phyloP scores from a whole-genome alignment of 1,140 invertebrate species.

The Drosophila micromelanica region DNA sequence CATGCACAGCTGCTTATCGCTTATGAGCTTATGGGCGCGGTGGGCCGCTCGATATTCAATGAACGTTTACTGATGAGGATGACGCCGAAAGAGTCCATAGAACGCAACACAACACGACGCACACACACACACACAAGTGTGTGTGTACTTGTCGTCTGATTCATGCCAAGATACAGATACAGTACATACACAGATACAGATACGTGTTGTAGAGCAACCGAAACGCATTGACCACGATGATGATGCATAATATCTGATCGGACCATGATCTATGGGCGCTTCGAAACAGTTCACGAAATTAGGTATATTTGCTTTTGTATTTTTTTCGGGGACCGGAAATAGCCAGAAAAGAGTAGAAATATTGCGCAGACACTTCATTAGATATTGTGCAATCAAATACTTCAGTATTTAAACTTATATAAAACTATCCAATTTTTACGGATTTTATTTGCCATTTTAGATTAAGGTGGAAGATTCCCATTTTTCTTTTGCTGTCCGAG shows the following conservation, averaged over 20 bases:
- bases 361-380: too few species aligned
- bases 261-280: conserved; percentile 22
- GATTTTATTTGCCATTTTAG: too few species aligned
- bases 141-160: conserved; percentile 49
- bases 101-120: neutral
- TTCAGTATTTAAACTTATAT: too few species aligned
- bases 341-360: too few species aligned
- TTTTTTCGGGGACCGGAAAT: neutral
- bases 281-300: conserved; percentile 34
- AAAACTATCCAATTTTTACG: too few species aligned
- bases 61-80: conserved; percentile 56
- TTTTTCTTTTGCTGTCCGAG: neutral
- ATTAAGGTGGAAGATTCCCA: too few species aligned
- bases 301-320: neutral
- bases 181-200: conserved; percentile 31
- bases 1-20: conserved; percentile 66
- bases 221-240: conserved; percentile 70
- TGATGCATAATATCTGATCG: conserved; percentile 62
- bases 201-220: conserved; percentile 8
- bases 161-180: conserved; percentile 43
- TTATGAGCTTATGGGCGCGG: conserved; percentile 49
- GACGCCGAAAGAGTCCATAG: conserved; percentile 27
- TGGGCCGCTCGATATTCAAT: conserved; percentile 66
- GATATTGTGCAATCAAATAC: too few species aligned
- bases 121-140: conserved; percentile 7